Base-by-base conservation (phyloP, 2,888 invertebrate species). In the Aspidapion aeneum region DNA sequence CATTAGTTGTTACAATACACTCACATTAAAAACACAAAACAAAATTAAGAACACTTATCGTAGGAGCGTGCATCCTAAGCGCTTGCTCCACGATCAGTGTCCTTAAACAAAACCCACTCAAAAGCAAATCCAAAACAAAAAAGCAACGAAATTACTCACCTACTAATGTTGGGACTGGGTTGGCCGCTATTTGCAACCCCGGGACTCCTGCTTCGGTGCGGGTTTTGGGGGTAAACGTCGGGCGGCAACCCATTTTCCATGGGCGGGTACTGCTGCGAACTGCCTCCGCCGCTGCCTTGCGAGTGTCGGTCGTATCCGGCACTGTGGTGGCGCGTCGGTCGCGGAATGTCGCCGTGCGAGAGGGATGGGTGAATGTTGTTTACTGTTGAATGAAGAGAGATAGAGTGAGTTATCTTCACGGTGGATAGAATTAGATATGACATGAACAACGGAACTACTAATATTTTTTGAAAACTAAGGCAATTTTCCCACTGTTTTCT, bases 311-410 rank as follows among this genome's bases (percentile, higher is more conserved):
- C 71, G 52, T 72, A 73, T 48, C 69, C 69, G n/a, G 71, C 68
- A 3, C 73, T 71, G 55, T 72, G 71, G 59, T 74, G 77, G 51
- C 77, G 74, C 18, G 82, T 74, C n/a, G 81, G 74, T 35, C 82
- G 75, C 16, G 82, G 77, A n/a, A 80, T 75, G 57, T 83, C 83
- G 0, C 78, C 77, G 68, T 83, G 83, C 57, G 80, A 79, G 3
- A 82, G 81, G 22, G 80, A 75, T 1, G 83, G 82, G 70, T 83
- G 84, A 70, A 84, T 82, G 67, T 84, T 84, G 71, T 84, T 83
- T 49, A 82, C 83, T 84, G 70, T 48, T 76, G 71, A 35, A 57
- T 7, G 50, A 20, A 58, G 19, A 20, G 52, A 54, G 35, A 62
- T 35, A 35, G 1, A 61, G n/a, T 48, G 9, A 9, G 9, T 12